These are phyloP conservation scores for Muscicapa striata DNA, from an alignment of 2,797 vertebrate species.

Conservation along the genomic window DNA sequence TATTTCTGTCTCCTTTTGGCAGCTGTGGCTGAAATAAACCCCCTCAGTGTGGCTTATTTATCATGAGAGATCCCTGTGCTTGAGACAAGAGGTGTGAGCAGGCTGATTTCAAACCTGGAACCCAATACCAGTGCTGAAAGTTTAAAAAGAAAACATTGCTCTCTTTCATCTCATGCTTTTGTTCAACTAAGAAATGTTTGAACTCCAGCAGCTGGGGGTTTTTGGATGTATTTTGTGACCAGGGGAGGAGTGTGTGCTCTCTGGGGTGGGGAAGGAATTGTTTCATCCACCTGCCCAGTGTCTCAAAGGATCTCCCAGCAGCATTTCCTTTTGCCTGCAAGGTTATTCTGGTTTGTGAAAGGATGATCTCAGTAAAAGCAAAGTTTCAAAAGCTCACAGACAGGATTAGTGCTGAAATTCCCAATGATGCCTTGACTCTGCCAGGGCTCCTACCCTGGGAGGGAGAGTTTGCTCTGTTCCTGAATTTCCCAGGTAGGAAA, in stretches of 20 bases:
- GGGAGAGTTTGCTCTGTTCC: not conserved
- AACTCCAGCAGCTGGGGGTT: not conserved
- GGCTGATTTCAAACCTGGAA: not conserved
- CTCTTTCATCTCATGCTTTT: not conserved
- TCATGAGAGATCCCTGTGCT: not conserved
- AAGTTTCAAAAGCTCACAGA: not conserved
- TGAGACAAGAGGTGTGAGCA: not conserved
- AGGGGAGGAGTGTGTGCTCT: not conserved
- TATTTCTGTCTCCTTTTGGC: not conserved
- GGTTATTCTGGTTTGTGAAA: not conserved
- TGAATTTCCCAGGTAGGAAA: not conserved
- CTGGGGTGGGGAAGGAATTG: not conserved
- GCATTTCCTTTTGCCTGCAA: not conserved
- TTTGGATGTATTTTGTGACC: not conserved
- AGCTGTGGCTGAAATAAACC: not conserved
- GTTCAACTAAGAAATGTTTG: not conserved
- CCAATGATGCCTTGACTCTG: not conserved
- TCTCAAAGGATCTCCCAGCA: not conserved
- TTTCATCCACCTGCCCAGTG: not conserved
- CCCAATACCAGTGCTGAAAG: not conserved
- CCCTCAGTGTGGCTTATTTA: not conserved
- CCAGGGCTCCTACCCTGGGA: not conserved
- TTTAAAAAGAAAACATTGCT: not conserved
- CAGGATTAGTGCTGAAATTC: not conserved
- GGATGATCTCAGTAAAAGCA: not conserved